Evolutionary conservation across 2,797 vertebrate species (phyloP).

Genomic region (Argentina silus): DNA sequence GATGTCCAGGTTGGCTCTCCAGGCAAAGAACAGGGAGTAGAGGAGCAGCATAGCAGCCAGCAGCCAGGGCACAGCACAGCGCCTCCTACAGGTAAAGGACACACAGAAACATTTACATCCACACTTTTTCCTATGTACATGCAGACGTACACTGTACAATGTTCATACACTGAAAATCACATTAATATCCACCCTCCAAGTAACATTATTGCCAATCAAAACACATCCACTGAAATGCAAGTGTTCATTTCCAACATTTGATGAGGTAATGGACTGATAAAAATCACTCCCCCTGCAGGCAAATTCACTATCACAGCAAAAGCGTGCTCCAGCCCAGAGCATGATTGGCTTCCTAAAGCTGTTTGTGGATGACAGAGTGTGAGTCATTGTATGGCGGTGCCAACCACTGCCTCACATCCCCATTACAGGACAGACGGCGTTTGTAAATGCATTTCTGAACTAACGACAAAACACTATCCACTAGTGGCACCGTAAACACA

Average conservation of each 20-base stretch:
- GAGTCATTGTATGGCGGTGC: constrained; percentile 63
- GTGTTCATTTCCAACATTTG: not conserved
- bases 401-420: constrained; percentile 64
- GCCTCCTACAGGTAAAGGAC: constrained; percentile 69
- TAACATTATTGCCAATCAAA: constrained; percentile 38
- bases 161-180: not conserved
- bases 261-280: not conserved
- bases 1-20: constrained; percentile 97
- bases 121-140: constrained; percentile 10
- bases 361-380: constrained; percentile 20
- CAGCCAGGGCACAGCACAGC: constrained; percentile 80
- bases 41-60: constrained; percentile 84
- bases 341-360: constrained; percentile 67
- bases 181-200: constrained; percentile 1
- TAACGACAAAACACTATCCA: constrained; percentile 47
- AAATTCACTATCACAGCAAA: not conserved
- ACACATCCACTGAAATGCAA: constrained; percentile 24
- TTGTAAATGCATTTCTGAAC: constrained; percentile 59
- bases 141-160: not conserved
- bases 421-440: constrained; percentile 56
- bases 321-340: constrained; percentile 48
- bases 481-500: constrained; percentile 45
- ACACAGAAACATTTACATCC: not conserved
- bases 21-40: constrained; percentile 95
- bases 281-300: not conserved